A percentile compares a stretch with the other conserved stretches of the same genome.
phyloP scores from a whole-genome alignment of 2,888 invertebrate genomes.

The Rhagophthalmus giganteus region DNA sequence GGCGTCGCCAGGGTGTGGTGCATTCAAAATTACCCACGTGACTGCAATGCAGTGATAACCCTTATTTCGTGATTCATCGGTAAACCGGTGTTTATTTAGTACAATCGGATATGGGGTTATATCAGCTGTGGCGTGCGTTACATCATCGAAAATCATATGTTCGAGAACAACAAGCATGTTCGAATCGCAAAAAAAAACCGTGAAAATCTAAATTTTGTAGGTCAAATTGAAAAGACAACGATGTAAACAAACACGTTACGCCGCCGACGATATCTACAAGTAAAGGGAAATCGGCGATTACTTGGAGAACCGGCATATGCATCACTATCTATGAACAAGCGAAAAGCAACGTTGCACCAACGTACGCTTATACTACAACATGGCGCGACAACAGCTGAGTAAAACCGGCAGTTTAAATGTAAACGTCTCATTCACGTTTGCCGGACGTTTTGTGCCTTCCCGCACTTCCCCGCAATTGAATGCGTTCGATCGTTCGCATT shows the following conservation, averaged over 20 bases:
- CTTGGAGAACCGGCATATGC: not conserved
- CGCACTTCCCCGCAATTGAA: slow-evolving; percentile 16
- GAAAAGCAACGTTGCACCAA: slow-evolving; percentile 24
- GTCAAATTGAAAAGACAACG: not conserved
- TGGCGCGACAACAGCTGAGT: slow-evolving; percentile 34
- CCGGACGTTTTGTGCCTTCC: slow-evolving; percentile 15
- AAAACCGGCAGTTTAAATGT: slow-evolving; percentile 34
- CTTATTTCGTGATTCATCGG: slow-evolving; percentile 22
- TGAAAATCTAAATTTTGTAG: not conserved
- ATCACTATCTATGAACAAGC: slow-evolving; percentile 12
- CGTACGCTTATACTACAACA: slow-evolving; percentile 32
- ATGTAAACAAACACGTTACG: not conserved
- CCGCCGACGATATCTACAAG: not conserved
- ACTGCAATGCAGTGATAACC: slow-evolving; percentile 30
- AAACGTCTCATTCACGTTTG: slow-evolving; percentile 25
- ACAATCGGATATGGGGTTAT: slow-evolving; percentile 2
- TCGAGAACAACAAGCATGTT: slow-evolving; percentile 1
- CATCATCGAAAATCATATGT: slow-evolving; percentile 26
- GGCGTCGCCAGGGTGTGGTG: slow-evolving; percentile 40
- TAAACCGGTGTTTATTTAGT: slow-evolving; percentile 16
- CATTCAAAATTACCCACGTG: slow-evolving; percentile 33
- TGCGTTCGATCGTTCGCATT: too few relatives aligned
- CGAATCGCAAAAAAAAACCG: slow-evolving; percentile 3
- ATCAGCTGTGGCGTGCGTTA: slow-evolving; percentile 26
- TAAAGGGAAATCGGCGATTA: not conserved